phyloP scores from a whole-genome alignment of 2,113 vertebrate species.

The Sylvietta virens region DNA sequence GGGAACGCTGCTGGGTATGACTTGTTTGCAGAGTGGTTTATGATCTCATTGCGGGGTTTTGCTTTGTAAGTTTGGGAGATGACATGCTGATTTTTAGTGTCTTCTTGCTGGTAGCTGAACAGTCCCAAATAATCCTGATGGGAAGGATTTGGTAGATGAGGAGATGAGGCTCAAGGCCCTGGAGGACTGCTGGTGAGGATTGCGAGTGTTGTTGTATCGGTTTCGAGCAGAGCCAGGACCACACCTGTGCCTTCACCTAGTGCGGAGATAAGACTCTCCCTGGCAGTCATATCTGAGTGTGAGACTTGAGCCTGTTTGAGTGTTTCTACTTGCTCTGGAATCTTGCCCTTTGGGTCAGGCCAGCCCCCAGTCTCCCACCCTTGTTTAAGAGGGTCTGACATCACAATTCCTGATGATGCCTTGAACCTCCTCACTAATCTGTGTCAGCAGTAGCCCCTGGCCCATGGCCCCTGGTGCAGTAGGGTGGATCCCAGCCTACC shows the following conservation, averaged over 20 bases:
- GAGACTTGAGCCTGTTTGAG: background rate
- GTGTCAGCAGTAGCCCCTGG: background rate
- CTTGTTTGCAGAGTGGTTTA: background rate
- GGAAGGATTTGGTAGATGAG: background rate
- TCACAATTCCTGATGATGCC: background rate
- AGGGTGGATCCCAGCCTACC: background rate
- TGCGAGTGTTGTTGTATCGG: rapidly evolving
- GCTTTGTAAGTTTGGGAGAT: background rate
- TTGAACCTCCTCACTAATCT: background rate
- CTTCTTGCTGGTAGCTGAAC: background rate
- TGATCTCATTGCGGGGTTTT: background rate
- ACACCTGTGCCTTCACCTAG: background rate
- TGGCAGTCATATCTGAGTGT: background rate
- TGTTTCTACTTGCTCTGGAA: background rate
- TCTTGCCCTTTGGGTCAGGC: background rate
- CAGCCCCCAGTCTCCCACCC: background rate
- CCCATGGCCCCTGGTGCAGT: background rate
- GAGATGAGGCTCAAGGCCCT: background rate
- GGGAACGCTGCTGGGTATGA: background rate
- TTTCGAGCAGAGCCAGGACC: background rate
- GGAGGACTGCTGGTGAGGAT: background rate
- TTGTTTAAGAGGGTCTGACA: background rate
- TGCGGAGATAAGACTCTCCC: background rate
- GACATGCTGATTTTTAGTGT: background rate
- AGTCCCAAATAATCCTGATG: background rate